A percentile compares a stretch with the other conserved stretches of the same genome.
phyloP scores from a whole-genome alignment of 2,888 invertebrate species.

The Cremastinae sp. region DNA sequence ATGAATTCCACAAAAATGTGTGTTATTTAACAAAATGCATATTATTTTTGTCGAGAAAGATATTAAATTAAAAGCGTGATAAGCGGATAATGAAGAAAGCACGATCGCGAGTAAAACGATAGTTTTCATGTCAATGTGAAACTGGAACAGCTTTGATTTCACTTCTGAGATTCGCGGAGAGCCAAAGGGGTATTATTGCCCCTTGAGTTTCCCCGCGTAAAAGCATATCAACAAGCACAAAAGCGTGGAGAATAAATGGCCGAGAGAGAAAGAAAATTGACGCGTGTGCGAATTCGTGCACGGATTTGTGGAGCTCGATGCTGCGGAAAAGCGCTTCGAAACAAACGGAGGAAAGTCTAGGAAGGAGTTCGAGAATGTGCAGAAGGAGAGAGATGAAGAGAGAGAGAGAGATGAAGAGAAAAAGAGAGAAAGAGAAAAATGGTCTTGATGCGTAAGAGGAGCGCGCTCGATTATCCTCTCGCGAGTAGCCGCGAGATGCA shows the following conservation, averaged over 20 bases:
- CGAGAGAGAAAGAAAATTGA: too few species aligned
- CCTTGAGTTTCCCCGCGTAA: slow-evolving; percentile 33
- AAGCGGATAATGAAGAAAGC: neutral
- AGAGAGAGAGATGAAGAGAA: slow-evolving; percentile 26
- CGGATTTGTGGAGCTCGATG: neutral
- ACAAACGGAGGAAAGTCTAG: slow-evolving; percentile 20
- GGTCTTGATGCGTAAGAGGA: slow-evolving; percentile 60
- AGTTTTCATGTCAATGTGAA: slow-evolving; percentile 21
- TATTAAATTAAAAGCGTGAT: neutral
- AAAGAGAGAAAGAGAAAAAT: slow-evolving; percentile 54
- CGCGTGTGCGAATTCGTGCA: too few species aligned
- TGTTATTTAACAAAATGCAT: too few species aligned
- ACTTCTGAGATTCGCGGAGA: slow-evolving; percentile 38
- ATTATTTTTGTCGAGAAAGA: neutral
- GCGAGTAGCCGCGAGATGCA: neutral
- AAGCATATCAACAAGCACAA: neutral
- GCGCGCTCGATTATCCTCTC: slow-evolving; percentile 39
- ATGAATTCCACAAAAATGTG: too few species aligned
- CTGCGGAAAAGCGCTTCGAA: too few species aligned
- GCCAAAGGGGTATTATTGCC: slow-evolving; percentile 35
- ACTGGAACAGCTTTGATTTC: slow-evolving; percentile 48
- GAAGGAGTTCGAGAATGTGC: slow-evolving; percentile 20
- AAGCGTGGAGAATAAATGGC: neutral
- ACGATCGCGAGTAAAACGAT: neutral
- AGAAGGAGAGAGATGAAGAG: slow-evolving; percentile 14